These are phyloP conservation scores for Drosophila willistoni DNA, from an alignment of 1,140 invertebrate species.

Conservation along the genomic window DNA sequence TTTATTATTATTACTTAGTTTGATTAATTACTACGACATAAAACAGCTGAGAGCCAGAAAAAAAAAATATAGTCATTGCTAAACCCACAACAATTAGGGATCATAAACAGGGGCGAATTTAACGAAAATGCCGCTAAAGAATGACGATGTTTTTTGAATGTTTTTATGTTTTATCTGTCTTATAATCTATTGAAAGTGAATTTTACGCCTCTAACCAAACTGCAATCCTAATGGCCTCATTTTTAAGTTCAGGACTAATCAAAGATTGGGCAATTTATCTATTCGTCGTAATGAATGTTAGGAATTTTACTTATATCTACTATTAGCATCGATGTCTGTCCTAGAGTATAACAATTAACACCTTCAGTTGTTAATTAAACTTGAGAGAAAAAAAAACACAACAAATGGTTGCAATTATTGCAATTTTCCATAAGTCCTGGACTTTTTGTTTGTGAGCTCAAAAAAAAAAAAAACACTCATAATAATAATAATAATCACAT, in stretches of 20 bases:
- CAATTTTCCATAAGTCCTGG: neutral
- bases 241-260: no score
- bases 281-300: neutral
- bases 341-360: slow-evolving; percentile 7
- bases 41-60: neutral
- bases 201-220: no score
- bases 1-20: neutral
- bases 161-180: no score
- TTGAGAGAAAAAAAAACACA: neutral
- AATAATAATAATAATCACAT: neutral
- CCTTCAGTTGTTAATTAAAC: slow-evolving; percentile 2
- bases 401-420: neutral
- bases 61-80: neutral
- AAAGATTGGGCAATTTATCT: neutral
- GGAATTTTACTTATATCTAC: neutral
- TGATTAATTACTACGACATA: neutral
- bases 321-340: neutral
- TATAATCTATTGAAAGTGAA: no score
- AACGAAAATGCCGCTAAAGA: no score
- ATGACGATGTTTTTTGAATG: no score
- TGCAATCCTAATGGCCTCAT: no score
- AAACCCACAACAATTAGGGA: neutral
- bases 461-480: neutral
- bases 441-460: neutral
- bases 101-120: neutral